These are phyloP conservation scores for Pseudococcus viburni DNA, from an alignment of 2,888 invertebrate species.

Conservation along the genomic window DNA sequence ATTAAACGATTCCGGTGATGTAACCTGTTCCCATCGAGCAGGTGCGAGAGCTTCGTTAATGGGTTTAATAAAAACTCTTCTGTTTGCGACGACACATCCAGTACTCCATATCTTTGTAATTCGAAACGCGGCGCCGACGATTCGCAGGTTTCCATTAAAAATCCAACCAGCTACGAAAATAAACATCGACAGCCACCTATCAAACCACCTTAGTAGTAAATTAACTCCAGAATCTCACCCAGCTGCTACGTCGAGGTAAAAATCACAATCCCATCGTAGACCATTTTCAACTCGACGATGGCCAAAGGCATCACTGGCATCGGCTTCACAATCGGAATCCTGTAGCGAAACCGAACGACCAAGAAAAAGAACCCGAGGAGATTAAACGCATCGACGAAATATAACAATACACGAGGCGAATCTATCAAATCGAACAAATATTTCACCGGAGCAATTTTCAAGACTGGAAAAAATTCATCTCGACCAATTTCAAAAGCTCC, in stretches of 20 bases:
- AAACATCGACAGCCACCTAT: neutral
- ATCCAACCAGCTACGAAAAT: neutral
- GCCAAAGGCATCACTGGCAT: neutral
- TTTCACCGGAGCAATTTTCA: slow-evolving; percentile 4
- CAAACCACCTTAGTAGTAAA: neutral
- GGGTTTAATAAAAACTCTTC: slow-evolving; percentile 24
- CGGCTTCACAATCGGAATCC: neutral
- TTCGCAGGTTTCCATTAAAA: neutral
- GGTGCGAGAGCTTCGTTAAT: slow-evolving; percentile 38
- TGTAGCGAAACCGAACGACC: neutral
- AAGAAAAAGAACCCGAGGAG: slow-evolving; percentile 14
- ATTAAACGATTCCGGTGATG: slow-evolving; percentile 46
- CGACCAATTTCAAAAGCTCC: neutral
- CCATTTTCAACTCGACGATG: neutral
- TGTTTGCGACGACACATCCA: neutral
- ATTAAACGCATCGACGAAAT: slow-evolving; percentile 15
- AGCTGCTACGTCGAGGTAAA: neutral
- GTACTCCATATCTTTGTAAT: neutral
- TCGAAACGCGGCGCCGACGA: neutral
- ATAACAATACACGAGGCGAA: neutral
- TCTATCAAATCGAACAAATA: neutral
- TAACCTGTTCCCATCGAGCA: slow-evolving; percentile 30
- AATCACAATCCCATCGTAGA: neutral
- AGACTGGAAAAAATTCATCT: neutral
- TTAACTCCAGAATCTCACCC: neutral